Percentiles rank a stretch among this genome's conserved stretches.
Evolutionary conservation across 2,888 invertebrate species (phyloP).

Genomic region (Liposcelis brunnea): DNA sequence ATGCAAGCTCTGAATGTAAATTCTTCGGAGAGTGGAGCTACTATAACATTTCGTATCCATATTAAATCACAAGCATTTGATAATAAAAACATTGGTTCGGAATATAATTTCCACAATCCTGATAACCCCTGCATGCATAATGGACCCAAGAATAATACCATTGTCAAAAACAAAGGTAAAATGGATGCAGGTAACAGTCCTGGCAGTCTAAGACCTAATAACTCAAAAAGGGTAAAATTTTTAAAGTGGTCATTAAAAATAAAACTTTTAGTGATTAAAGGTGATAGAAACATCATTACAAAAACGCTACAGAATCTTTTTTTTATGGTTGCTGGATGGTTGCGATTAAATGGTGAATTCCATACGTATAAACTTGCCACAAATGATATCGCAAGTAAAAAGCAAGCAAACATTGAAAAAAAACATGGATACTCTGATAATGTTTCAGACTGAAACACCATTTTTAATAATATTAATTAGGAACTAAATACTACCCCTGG

Average conservation of each 20-base stretch:
- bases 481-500: too few relatives aligned
- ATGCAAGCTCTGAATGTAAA: constrained; percentile 92
- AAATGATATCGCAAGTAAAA: constrained; percentile 58
- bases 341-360: constrained; percentile 55
- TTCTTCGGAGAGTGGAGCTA: constrained; percentile 88
- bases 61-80: constrained; percentile 52
- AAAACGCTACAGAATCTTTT: constrained; percentile 72
- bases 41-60: constrained; percentile 76
- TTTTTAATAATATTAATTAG: too few relatives aligned
- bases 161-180: constrained; percentile 61
- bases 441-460: too few relatives aligned
- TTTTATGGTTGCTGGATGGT: constrained; percentile 77
- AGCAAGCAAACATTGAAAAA: constrained; percentile 51
- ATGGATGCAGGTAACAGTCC: constrained; percentile 57
- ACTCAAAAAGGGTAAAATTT: constrained; percentile 41
- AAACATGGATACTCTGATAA: constrained; percentile 31
- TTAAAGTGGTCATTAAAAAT: constrained; percentile 41
- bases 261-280: constrained; percentile 57
- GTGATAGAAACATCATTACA: constrained; percentile 62
- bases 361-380: constrained; percentile 80
- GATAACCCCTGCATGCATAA: constrained; percentile 51
- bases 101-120: constrained; percentile 47
- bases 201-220: constrained; percentile 55
- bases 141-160: constrained; percentile 69
- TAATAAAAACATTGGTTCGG: constrained; percentile 57